Conservation (phyloP, 2,888 invertebrate genomes). For the Aleiodes testaceus region DNA sequence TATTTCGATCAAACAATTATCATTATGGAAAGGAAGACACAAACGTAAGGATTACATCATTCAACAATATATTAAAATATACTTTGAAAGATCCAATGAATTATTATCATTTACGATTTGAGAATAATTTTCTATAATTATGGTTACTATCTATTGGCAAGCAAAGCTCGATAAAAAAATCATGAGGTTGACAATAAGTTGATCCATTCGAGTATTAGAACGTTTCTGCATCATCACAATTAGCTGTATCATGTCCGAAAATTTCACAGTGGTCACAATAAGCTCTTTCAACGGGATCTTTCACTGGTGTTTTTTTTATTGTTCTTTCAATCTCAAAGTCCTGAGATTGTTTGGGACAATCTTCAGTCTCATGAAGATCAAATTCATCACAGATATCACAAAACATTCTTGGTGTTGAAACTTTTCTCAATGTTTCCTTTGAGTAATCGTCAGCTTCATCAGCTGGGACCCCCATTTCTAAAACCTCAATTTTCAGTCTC, state of each 20-base stretch:
- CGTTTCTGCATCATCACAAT: constrained; percentile 91
- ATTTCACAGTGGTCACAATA: constrained; percentile 96
- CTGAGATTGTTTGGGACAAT: constrained; percentile 90
- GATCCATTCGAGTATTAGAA: constrained; percentile 74
- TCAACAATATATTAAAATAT: constrained; percentile 57
- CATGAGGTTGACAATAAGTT: background rate
- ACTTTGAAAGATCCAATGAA: constrained; percentile 56
- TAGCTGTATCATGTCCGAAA: constrained; percentile 90
- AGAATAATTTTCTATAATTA: background rate
- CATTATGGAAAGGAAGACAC: background rate
- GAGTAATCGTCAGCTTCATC: constrained; percentile 73
- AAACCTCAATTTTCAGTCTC: constrained; percentile 83
- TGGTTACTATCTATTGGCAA: constrained; percentile 36
- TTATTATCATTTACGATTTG: constrained; percentile 24
- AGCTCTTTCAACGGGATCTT: constrained; percentile 75
- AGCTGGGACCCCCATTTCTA: constrained; percentile 79
- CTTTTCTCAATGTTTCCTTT: constrained; percentile 67
- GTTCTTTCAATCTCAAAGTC: constrained; percentile 75
- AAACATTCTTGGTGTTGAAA: constrained; percentile 86
- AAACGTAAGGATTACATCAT: background rate
- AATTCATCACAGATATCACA: constrained; percentile 99
- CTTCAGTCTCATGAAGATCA: constrained; percentile 97
- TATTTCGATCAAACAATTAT: no score
- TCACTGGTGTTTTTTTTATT: constrained; percentile 70
- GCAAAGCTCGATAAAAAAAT: constrained; percentile 30